A percentile compares a stretch with the other conserved stretches of the same genome.
These are phyloP conservation scores for Hermaeophaga mercurialis DNA, from an alignment of 2,888 invertebrate genomes.

Conservation along the genomic window DNA sequence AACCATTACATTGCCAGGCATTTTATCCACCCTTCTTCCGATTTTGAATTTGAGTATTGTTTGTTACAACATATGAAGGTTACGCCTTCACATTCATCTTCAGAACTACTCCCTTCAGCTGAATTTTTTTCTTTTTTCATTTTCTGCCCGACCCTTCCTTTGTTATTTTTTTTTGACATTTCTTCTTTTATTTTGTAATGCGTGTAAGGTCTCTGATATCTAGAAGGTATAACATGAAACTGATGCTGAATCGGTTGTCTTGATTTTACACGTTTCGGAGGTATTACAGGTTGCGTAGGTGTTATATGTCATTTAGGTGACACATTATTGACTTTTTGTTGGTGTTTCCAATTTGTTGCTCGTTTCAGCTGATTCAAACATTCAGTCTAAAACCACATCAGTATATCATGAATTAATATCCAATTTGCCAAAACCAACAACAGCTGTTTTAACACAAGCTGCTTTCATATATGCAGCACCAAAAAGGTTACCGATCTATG, in stretches of 20 bases:
- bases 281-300: neutral
- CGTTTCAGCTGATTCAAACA: conserved; percentile 1
- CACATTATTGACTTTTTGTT: neutral
- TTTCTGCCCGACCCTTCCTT: neutral
- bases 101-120: conserved; percentile 10
- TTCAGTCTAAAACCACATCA: neutral
- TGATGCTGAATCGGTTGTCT: neutral
- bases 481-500: conserved; percentile 26
- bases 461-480: conserved; percentile 41
- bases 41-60: conserved; percentile 29
- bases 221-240: neutral
- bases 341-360: neutral
- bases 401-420: neutral
- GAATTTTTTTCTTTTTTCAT: neutral
- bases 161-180: neutral
- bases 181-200: neutral
- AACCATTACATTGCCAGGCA: conserved; percentile 29
- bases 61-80: neutral
- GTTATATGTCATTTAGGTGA: no score
- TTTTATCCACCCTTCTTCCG: conserved; percentile 30
- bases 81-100: conserved; percentile 15
- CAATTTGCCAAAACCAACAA: neutral
- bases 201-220: no score
- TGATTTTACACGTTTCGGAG: neutral
- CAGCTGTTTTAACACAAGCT: neutral